Percentiles rank a stretch among this genome's conserved stretches.
Evolutionary conservation across 2,888 invertebrate genomes (phyloP).

Genomic region (Diloba caeruleocephala): DNA sequence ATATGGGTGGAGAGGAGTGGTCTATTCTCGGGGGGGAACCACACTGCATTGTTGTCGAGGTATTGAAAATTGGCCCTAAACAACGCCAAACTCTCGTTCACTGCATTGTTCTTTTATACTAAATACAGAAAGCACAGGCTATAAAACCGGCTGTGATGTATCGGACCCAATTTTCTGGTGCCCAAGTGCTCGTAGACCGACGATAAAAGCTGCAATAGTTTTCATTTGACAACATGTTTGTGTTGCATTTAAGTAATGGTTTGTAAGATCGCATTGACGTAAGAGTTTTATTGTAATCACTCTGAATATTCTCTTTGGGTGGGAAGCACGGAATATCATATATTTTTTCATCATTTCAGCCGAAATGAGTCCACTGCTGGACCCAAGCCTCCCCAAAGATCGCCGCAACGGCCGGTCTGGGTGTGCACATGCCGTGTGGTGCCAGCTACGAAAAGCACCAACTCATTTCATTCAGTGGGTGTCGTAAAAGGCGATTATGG

Average conservation of each 20-base stretch:
- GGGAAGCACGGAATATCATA: constrained; percentile 34
- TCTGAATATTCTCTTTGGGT: constrained; percentile 52
- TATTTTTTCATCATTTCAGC: no score
- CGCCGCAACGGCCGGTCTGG: no score
- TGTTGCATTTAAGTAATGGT: constrained; percentile 70
- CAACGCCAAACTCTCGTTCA: constrained; percentile 25
- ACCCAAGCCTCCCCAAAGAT: no score
- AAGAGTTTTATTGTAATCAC: constrained; percentile 56
- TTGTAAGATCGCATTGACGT: constrained; percentile 62
- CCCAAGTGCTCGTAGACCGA: constrained; percentile 52
- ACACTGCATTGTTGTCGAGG: no score
- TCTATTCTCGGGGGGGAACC: no score
- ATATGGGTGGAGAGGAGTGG: no score
- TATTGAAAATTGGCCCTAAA: background rate
- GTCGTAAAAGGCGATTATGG: no score
- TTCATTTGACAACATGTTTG: constrained; percentile 75
- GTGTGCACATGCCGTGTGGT: no score
- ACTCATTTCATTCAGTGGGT: no score
- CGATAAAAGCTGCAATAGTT: constrained; percentile 72
- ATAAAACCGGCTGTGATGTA: constrained; percentile 47
- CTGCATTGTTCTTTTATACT: constrained; percentile 41
- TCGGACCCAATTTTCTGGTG: constrained; percentile 52
- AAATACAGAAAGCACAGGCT: constrained; percentile 38
- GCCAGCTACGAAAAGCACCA: no score
- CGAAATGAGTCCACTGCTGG: no score